These are phyloP conservation scores for Lates calcarifer DNA, from an alignment of 2,113 vertebrate genomes.

Conservation along the genomic window DNA sequence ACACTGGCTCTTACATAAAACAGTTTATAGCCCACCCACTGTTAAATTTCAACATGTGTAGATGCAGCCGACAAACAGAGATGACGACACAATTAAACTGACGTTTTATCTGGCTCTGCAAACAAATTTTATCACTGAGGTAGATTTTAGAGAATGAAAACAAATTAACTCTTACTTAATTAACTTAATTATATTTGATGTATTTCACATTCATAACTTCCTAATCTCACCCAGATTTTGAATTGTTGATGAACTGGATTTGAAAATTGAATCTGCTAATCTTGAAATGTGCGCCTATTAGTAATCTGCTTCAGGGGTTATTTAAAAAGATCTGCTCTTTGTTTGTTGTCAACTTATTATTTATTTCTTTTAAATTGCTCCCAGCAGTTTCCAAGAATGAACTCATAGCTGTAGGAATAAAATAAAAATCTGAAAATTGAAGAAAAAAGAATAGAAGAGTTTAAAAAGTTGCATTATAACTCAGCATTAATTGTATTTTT, in stretches of 20 bases:
- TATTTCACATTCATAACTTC: not conserved
- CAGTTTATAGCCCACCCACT: slow-evolving; percentile 1
- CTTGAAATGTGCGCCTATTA: not conserved
- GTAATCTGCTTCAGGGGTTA: not conserved
- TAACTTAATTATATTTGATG: not conserved
- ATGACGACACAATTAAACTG: not conserved
- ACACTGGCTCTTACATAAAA: slow-evolving; percentile 15
- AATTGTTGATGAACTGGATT: not conserved
- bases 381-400: not conserved
- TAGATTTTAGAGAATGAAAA: not conserved
- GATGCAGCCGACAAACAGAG: not conserved
- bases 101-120: not conserved
- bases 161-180: not conserved
- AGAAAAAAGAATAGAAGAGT: not conserved
- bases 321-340: not conserved
- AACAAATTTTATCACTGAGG: not conserved
- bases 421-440: not conserved
- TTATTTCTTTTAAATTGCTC: not conserved
- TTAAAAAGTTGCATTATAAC: too few species aligned
- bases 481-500: too few species aligned
- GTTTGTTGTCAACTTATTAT: not conserved
- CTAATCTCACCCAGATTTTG: not conserved
- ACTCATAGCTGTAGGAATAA: not conserved
- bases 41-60: slow-evolving; percentile 4
- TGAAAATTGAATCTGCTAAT: not conserved